Base-by-base conservation (phyloP, 2,888 invertebrate species). In the Drosophila siamana region DNA sequence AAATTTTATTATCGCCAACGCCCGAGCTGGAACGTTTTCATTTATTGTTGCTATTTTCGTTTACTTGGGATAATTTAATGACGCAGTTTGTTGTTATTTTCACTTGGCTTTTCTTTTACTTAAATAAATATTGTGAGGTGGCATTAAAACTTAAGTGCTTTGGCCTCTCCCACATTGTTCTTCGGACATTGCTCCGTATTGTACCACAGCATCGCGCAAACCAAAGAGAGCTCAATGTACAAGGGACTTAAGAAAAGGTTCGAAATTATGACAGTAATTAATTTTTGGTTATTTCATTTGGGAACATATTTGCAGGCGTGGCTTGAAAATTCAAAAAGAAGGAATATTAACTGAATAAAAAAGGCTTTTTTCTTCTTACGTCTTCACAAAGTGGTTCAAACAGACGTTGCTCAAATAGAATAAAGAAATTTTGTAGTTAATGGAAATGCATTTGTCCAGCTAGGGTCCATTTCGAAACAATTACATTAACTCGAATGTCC, bases 131-230 rank as follows among this genome's bases (percentile, higher is more conserved):
- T 69, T 72, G 50, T 57, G 62, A 46, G 38, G 38, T 41, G 48
- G 69, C 66, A 86, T 82, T 75, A 72, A 65, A 74, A 66, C 72
- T 52, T 69, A 74, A 80, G 84, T 83, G 74, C 73, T 77, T 57
- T 62, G 66, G 65, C 75, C 78, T 80, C 72, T 24, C 41, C 9
- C 16, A 52, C 66, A 69, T 51, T 73, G 24, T 54, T 40, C 16
- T 55, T 9, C 24, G 11, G 24, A 43, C 46, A 9, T 50, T 28
- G 11, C 47, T 52, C 13, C 26, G n/a, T n/a, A 46, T 41, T 9
- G 50, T 19, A 13, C 7, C 24, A 24, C 36, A 50, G 19, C 22
- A 33, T 6, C 22, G 19, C 24, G 22, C 3, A 38, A 38, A 33
- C 48, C 33, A 13, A 19, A 36, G 43, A 38, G 51, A 28, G 66